phyloP scores from a whole-genome alignment of 1,140 invertebrate genomes.

The Drosophila bipectinata region DNA sequence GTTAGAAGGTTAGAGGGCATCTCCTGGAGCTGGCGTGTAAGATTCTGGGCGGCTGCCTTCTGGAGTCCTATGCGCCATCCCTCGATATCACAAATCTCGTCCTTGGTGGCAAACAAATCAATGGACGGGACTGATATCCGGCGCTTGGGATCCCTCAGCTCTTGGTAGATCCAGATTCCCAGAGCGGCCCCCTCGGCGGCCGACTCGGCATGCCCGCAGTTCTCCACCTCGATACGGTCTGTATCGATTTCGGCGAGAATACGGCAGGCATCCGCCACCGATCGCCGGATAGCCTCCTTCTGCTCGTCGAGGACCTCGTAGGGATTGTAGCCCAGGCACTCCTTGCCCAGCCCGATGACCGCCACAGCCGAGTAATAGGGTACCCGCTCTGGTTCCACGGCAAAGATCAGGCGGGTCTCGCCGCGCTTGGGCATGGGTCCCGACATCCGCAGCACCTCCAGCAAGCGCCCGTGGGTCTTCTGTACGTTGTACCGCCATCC shows the following conservation, averaged over 20 bases:
- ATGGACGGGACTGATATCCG: slow-evolving; percentile 65
- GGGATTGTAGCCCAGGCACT: slow-evolving; percentile 85
- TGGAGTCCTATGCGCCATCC: slow-evolving; percentile 89
- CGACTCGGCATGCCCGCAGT: slow-evolving; percentile 89
- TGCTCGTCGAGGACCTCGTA: slow-evolving; percentile 88
- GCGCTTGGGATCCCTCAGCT: slow-evolving; percentile 63
- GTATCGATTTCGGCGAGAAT: slow-evolving; percentile 84
- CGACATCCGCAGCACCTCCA: slow-evolving; percentile 77
- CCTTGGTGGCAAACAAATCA: slow-evolving; percentile 82
- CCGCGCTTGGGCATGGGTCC: slow-evolving; percentile 80
- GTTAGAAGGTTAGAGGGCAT: slow-evolving; percentile 94
- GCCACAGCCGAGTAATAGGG: slow-evolving; percentile 87
- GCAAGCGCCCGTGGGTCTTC: slow-evolving; percentile 72
- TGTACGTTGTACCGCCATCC: slow-evolving; percentile 77
- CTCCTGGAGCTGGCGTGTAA: slow-evolving; percentile 91
- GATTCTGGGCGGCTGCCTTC: slow-evolving; percentile 93
- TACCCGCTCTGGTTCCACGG: slow-evolving; percentile 84
- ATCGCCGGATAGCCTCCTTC: slow-evolving; percentile 89
- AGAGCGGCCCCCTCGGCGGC: slow-evolving; percentile 91
- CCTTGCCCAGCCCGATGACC: slow-evolving; percentile 89
- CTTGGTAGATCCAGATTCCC: slow-evolving; percentile 84
- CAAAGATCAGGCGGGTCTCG: slow-evolving; percentile 71
- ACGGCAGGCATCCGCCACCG: slow-evolving; percentile 87
- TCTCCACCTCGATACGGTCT: slow-evolving; percentile 88
- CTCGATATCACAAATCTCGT: slow-evolving; percentile 85